Evolutionary conservation across 2,888 invertebrate genomes (phyloP).

Genomic region (Linnaemya tessellans): DNA sequence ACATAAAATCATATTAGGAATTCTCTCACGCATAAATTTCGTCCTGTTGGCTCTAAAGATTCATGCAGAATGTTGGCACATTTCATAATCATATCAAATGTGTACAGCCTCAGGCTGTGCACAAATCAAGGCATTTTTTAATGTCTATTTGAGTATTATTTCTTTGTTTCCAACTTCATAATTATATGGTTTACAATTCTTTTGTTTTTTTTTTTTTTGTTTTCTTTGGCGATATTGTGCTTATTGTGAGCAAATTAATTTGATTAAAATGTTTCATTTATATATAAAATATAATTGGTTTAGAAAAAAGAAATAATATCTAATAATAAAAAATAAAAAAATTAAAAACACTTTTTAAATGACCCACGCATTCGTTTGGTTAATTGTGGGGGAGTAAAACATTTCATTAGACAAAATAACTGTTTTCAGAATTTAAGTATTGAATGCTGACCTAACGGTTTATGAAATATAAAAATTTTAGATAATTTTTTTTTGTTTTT

Average conservation of each 20-base stretch:
- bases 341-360: constrained; percentile 52
- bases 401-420: constrained; percentile 72
- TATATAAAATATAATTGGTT: constrained; percentile 32
- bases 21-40: constrained; percentile 72
- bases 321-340: too few relatives aligned
- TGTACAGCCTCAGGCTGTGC: constrained; percentile 49
- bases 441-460: constrained; percentile 56
- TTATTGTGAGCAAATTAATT: constrained; percentile 35
- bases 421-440: constrained; percentile 25
- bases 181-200: constrained; percentile 50
- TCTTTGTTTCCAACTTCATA: constrained; percentile 59
- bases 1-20: constrained; percentile 60
- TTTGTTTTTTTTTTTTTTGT: constrained; percentile 9
- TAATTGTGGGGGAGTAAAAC: constrained; percentile 72
- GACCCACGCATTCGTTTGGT: constrained; percentile 69
- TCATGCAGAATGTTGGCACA: constrained; percentile 27
- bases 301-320: constrained; percentile 8
- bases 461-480: constrained; percentile 12
- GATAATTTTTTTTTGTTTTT: too few relatives aligned
- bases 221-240: not conserved
- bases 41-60: constrained; percentile 29
- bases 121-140: constrained; percentile 44
- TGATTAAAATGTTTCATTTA: constrained; percentile 61
- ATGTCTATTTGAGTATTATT: constrained; percentile 40
- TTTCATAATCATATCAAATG: constrained; percentile 60